A percentile compares a stretch with the other conserved stretches of the same genome.
Conservation (phyloP, 2,113 vertebrate species). For the Gnathonemus echidnorhynchus region DNA sequence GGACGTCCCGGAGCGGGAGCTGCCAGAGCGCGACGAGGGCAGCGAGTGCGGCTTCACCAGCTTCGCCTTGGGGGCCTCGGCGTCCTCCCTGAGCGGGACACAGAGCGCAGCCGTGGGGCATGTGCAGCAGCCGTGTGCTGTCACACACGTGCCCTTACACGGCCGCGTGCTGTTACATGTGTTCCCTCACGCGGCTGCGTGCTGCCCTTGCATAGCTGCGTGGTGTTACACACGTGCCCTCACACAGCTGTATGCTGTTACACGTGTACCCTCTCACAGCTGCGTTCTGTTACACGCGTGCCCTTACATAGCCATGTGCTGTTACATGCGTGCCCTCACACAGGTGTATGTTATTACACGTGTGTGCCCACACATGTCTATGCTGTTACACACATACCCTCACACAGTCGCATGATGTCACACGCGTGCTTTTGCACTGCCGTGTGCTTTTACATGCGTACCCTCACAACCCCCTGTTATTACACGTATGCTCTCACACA, state of each 20-base stretch:
- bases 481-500: not conserved
- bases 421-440: not conserved
- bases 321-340: not conserved
- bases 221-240: not conserved
- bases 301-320: not conserved
- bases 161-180: not conserved
- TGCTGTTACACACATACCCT: not conserved
- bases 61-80: slow-evolving; percentile 83
- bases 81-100: slow-evolving; percentile 71
- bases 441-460: not conserved
- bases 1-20: slow-evolving; percentile 80
- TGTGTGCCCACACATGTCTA: not conserved
- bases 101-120: not conserved
- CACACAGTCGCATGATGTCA: no score
- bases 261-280: not conserved
- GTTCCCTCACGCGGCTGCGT: not conserved
- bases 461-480: not conserved
- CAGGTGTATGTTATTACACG: not conserved
- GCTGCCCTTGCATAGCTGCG: not conserved
- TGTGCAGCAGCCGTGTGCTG: not conserved
- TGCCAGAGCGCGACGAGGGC: slow-evolving; percentile 75
- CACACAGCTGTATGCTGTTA: not conserved
- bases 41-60: slow-evolving; percentile 81
- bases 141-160: not conserved
- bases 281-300: not conserved